Base-by-base conservation (phyloP, 2,888 invertebrate genomes). In the Yponomeuta cagnagella region DNA sequence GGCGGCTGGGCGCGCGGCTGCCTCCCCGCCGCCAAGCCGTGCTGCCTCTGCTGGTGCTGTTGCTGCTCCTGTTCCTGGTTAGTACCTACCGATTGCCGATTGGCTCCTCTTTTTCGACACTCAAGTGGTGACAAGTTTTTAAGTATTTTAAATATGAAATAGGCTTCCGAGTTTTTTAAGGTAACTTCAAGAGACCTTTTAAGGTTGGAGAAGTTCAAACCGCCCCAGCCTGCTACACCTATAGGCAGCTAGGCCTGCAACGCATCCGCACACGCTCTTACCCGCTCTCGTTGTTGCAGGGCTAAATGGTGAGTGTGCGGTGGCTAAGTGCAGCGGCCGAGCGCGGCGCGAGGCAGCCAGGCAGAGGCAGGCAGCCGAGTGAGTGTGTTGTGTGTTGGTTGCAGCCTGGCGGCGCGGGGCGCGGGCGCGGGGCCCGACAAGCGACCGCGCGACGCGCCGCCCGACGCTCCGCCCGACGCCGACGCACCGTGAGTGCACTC, bases 361-460 rank as follows among this genome's bases (percentile, higher is more conserved):
- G 43, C 33, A 31, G 23, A 2, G 23, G 8, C 15, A n/a, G 15
- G 64, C 30, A 10, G 64, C 12, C 15, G 10, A 23, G 31, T 65
- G 65, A 43, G 43, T 31, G 66, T 69, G 63, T 64, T 52, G 43
- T 52, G 43, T 58, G 58, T 70, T 10, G 74, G 75, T 90, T 93
- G 79, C 93, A 95, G 95, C 91, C 93, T 95, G 90, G 95, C 95
- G 87, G 94, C 94, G 83, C 94, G 94, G 85, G 94, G 94, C 78
- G 94, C 95, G 79, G 95, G 95, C 85, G 93, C 94, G 88, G 88
- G 85, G 85, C 73, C 94, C 94, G 48, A 30, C 68, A 12, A 48
- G 33, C 66, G 66, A 66, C 66, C 52, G 52, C 52, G 52, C 12
- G 15, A 58, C 52, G 43, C 6, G 43, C 52, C 65, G 65, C 65